These are phyloP conservation scores for Plebejus anna DNA, from an alignment of 2,888 invertebrate genomes.

Conservation along the genomic window DNA sequence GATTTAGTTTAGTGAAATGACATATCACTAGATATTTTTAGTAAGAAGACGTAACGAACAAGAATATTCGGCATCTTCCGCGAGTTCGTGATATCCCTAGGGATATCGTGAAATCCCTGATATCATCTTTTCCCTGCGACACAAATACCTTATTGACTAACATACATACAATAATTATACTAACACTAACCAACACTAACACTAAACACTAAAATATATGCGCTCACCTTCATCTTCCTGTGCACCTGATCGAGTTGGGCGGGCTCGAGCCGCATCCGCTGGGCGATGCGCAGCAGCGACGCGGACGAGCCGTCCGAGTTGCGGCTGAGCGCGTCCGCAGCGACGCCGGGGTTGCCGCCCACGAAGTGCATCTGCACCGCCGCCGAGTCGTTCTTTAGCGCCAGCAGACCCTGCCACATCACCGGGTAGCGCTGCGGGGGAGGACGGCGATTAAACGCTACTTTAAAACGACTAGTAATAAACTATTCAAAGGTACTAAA, in stretches of 20 bases:
- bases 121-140: too few relatives aligned
- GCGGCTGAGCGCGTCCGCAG: conserved; percentile 91
- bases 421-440: conserved; percentile 91
- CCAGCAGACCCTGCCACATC: conserved; percentile 98
- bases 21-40: too few relatives aligned
- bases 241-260: conserved; percentile 97
- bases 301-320: conserved; percentile 91
- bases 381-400: conserved; percentile 97
- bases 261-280: conserved; percentile 98
- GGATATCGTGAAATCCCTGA: too few relatives aligned
- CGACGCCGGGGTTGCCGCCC: conserved; percentile 94
- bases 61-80: too few relatives aligned
- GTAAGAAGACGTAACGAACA: too few relatives aligned
- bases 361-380: conserved; percentile 99
- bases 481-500: too few relatives aligned
- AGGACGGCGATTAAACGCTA: neutral
- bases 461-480: neutral
- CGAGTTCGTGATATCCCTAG: too few relatives aligned
- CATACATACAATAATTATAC: too few relatives aligned
- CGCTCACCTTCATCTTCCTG: conserved; percentile 93
- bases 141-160: too few relatives aligned
- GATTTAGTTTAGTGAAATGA: too few relatives aligned
- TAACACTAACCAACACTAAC: too few relatives aligned
- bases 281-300: conserved; percentile 94
- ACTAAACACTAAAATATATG: neutral